phyloP scores from a whole-genome alignment of 2,888 invertebrate genomes.

The Trachelus tabidus region DNA sequence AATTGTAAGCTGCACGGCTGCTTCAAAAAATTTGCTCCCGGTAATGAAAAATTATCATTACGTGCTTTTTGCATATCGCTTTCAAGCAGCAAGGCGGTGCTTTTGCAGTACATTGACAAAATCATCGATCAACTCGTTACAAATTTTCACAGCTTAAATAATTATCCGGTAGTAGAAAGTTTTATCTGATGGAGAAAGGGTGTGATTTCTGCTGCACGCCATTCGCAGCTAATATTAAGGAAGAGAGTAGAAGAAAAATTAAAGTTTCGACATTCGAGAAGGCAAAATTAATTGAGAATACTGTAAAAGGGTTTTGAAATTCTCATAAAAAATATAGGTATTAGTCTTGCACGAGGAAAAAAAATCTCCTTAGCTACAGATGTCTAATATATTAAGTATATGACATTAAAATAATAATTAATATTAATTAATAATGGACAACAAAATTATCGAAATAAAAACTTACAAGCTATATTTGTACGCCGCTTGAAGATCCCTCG shows the following conservation, averaged over 20 bases:
- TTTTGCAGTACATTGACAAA: not conserved
- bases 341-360: conserved; percentile 31
- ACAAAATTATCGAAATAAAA: conserved; percentile 41
- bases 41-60: not conserved
- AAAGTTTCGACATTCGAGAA: no score
- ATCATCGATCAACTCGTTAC: not conserved
- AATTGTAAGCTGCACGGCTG: no score
- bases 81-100: not conserved
- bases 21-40: no score
- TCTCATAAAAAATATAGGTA: conserved; percentile 24
- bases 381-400: conserved; percentile 31
- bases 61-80: not conserved
- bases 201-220: no score
- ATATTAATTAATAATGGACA: conserved; percentile 27
- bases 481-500: conserved; percentile 43
- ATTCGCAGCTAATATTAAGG: no score
- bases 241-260: no score
- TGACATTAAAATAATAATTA: conserved; percentile 31
- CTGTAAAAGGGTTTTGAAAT: conserved; percentile 13
- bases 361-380: conserved; percentile 19
- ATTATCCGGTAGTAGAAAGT: no score
- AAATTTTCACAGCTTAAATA: no score
- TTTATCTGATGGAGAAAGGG: no score
- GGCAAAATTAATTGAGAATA: no score
- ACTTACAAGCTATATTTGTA: conserved; percentile 55